Conservation (phyloP, 2,888 invertebrate genomes). For the Nephrocerus scutellatus region DNA sequence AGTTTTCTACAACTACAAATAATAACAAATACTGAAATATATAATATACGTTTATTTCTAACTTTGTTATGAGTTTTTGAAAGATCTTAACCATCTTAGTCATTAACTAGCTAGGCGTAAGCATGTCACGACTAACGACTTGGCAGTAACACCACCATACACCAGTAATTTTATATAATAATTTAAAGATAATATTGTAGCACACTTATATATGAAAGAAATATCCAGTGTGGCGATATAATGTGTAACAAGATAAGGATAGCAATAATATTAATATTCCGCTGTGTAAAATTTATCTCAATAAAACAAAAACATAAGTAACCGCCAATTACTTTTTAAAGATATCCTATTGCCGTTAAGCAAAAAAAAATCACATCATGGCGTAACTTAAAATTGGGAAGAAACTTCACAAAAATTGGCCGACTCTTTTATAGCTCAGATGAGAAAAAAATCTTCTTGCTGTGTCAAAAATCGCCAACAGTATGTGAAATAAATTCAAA, state of each 20-base stretch:
- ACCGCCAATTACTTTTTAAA: background rate
- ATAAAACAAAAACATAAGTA: constrained; percentile 3
- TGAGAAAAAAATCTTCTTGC: constrained; percentile 38
- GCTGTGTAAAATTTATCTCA: background rate
- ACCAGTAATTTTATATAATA: constrained; percentile 4
- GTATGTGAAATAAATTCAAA: constrained; percentile 50
- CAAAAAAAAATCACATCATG: background rate
- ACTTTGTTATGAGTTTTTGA: no score
- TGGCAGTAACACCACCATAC: no score
- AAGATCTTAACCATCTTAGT: no score
- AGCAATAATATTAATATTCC: background rate
- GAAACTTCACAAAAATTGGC: constrained; percentile 13
- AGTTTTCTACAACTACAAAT: no score
- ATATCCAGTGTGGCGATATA: no score
- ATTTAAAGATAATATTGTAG: constrained; percentile 3
- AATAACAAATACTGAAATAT: no score
- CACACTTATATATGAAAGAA: no score
- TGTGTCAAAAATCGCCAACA: constrained; percentile 47
- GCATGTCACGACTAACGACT: no score
- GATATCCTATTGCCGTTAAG: background rate
- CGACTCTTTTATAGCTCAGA: constrained; percentile 33
- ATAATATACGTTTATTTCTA: no score
- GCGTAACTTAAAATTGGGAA: constrained; percentile 3
- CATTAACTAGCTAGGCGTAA: no score
- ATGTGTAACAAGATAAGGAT: background rate